Base-by-base conservation (phyloP, 2,888 invertebrate species). In the Troides helena region DNA sequence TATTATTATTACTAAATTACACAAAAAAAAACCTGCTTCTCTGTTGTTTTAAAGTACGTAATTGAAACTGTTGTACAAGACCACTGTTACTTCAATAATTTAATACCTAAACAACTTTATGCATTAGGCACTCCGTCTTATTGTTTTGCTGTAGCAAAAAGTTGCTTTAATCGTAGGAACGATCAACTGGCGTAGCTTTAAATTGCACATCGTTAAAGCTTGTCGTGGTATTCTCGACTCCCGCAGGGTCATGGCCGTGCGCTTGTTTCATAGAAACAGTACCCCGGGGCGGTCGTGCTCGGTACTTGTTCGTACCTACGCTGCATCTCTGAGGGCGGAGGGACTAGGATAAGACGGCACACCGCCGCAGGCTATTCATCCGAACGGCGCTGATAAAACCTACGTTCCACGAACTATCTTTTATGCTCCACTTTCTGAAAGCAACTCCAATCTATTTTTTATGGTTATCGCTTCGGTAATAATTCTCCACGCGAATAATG, bases 311-410 rank as follows among this genome's bases (percentile, higher is more conserved):
- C 43, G 23, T 67, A 67, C 61, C 62, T 68, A 68, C 59, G 30
- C 59, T 53, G 53, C 36, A 63, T 43, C 30, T 53, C 23, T 71
- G 63, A 57, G 70, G 65, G 70, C 75, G 70, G 73, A 66, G 71
- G 71, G 69, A 72, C 39, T 68, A 50, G 64, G 64, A 68, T 76
- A 73, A 75, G 74, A 76, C 76, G 72, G 76, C 78, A 75, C 78
- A 79, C 77, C 72, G 84, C 84, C 77, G 71, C 75, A 39, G 77
- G 87, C 81, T 76, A 80, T 78, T 80, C 80, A 79, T 82, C 77
- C 82, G 79, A 82, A 80, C 80, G 75, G 74, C 62, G 75, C 80
- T 80, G 83, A 86, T 85, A 85, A 85, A 85, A 80, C 75, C 80
- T 73, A 76, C 78, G 78, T 80, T 63, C 63, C 59, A 50, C 53